Base-by-base conservation (phyloP, 2,888 invertebrate genomes). In the Myopa tessellatipennis region DNA sequence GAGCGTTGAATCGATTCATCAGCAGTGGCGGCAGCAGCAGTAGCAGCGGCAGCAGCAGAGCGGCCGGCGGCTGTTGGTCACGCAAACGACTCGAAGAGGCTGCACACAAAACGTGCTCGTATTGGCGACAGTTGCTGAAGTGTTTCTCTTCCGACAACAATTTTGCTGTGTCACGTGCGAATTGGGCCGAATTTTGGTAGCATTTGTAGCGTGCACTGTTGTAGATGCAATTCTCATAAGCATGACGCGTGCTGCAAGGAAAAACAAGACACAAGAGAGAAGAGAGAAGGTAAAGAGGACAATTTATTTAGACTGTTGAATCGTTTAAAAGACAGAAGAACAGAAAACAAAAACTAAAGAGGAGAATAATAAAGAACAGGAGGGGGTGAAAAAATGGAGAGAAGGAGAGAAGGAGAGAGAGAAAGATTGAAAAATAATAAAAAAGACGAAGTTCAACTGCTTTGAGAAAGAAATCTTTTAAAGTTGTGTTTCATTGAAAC, bases 181-280 rank as follows among this genome's bases (percentile, higher is more conserved):
- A 89, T 76, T 85, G 84, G 0, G 88, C 89, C 72, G 89, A 89
- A 71, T 86, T 83, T 60, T 85, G 84, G 77, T 88, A 87, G 81
- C 89, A 89, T 79, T 89, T 90, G 80, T 85, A 88, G 0, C 89
- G 84, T 6, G 90, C 89, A 68, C 88, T 88, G 40, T 88, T 89
- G 80, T 86, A 87, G 77, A 89, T 87, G 83, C 89, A 89, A 58
- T 86, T 87, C 82, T 89, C 89, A 74, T 89, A 89, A 45, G 88
- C 89, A 77, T 86, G 84, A n/a, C 89, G 86, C 58, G 89, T 87
- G 77, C 89, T 89, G 77, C 3, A 83, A 81, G 26, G 70, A 70
- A 61, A 71, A 58, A 67, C 6, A 45, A 75, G 36, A 38, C n/a
- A 52, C 3, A 58, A 67, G 38, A 14, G 50, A 65, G 16, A 68